A percentile compares a stretch with the other conserved stretches of the same genome.
Conservation (phyloP, 1,140 invertebrate species). For the Drosophila pseudoobscura region DNA sequence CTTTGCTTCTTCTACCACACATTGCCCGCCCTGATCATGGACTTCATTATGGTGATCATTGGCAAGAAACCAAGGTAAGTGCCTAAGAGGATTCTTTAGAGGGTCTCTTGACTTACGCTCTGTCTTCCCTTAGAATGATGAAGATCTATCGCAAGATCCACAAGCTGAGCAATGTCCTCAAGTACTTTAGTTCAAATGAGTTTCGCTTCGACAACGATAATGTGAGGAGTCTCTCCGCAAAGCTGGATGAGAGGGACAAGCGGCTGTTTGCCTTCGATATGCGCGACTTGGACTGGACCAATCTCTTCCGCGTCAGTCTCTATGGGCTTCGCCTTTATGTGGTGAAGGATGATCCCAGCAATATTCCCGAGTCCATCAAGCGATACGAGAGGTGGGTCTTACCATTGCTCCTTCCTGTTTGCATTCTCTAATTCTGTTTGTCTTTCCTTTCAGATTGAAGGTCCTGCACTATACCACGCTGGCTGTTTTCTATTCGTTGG, state of each 20-base stretch:
- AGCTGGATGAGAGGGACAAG: conserved; percentile 86
- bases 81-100: neutral
- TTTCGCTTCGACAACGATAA: conserved; percentile 90
- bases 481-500: conserved; percentile 65
- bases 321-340: conserved; percentile 88
- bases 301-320: conserved; percentile 86
- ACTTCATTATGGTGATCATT: conserved; percentile 84
- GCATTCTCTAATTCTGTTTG: neutral
- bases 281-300: conserved; percentile 87
- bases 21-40: conserved; percentile 86
- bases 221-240: conserved; percentile 85
- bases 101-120: neutral
- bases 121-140: conserved; percentile 85
- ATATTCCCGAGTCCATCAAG: conserved; percentile 86
- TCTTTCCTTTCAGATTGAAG: conserved; percentile 67
- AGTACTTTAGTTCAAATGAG: conserved; percentile 88
- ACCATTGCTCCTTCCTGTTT: rapidly evolving
- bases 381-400: conserved; percentile 85
- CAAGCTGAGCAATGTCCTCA: conserved; percentile 87
- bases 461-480: conserved; percentile 72
- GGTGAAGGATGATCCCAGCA: conserved; percentile 88
- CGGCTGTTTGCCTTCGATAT: conserved; percentile 89
- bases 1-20: conserved; percentile 85
- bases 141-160: conserved; percentile 90
- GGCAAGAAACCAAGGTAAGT: conserved; percentile 85